Base-by-base conservation (phyloP, 2,888 invertebrate species). In the Drosophila niveifrons region DNA sequence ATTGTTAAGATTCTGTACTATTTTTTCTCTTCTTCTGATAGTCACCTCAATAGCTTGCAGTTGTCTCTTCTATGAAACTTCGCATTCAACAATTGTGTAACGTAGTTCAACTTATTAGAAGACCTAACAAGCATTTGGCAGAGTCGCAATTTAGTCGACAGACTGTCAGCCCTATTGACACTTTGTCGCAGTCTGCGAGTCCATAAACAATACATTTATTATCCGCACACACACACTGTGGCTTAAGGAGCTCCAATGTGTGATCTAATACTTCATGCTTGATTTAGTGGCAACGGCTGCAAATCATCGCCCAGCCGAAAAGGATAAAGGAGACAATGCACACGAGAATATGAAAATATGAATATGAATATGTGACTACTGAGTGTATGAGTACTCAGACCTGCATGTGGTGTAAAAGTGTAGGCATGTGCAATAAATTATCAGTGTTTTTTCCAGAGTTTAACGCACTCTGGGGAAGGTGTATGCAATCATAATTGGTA, bases 231-330 rank as follows among this genome's bases (percentile, higher is more conserved):
- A 56, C 71, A 88, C 50, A 56, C 71, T 75, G 84, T 75, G 85
- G 68, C 70, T 68, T 75, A 73, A 73, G 75, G 47, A 51, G 57
- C 52, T 34, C 11, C 8, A 48, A 28, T 66, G 78, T 90, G 84
- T 90, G 84, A 90, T 90, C 86, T 86, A 86, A 90, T 90, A 72
- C 76, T 77, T 68, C 80, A 82, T 82, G 80, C 87, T 82, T 90
- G 90, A 91, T 90, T 90, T 86, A 90, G 78, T 90, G 90, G 88
- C 90, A 90, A 84, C 91, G 91, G 91, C 91, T 90, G 91, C 91
- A 90, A 90, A 88, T 90, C 90, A 90, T 91, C 85, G 88, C 77
- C 76, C 61, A 61, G 41, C 34, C 68, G 50, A 72, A 79, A 81
- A 70, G 83, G 80, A 80, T 82, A 82, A 71, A 61, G 61, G 61